phyloP scores from a whole-genome alignment of 2,113 vertebrate genomes.

The Zosterops lateralis region DNA sequence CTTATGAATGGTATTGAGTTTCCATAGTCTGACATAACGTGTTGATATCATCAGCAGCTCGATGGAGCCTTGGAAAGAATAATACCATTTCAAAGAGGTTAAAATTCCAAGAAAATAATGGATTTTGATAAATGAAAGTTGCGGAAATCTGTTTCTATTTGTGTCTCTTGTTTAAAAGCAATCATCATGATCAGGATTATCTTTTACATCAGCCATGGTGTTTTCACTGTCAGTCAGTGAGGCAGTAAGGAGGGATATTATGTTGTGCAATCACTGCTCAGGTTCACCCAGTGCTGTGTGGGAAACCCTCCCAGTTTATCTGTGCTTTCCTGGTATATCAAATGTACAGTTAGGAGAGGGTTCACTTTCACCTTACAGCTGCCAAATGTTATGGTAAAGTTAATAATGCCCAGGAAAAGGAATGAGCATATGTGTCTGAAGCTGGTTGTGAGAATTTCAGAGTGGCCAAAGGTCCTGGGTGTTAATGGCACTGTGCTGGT shows the following conservation, averaged over 20 bases:
- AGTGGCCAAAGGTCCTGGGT: neutral
- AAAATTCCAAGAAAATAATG: neutral
- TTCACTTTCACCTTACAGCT: neutral
- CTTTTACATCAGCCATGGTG: neutral
- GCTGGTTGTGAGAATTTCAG: neutral
- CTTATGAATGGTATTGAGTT: neutral
- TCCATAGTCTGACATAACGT: neutral
- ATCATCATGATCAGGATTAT: neutral
- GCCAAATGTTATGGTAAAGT: neutral
- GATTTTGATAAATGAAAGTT: neutral
- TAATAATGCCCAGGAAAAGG: neutral
- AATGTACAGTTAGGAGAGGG: neutral
- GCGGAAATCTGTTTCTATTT: neutral
- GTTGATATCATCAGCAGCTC: neutral
- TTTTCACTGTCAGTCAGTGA: neutral
- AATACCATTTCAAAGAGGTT: neutral
- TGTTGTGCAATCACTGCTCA: neutral
- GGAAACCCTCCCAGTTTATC: neutral
- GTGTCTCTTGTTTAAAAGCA: neutral
- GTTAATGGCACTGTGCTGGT: neutral
- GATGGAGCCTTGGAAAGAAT: neutral
- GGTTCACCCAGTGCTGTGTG: rapidly evolving
- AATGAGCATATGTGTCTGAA: neutral
- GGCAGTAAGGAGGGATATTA: neutral
- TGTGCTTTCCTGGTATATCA: neutral